Percentiles rank a stretch among this genome's conserved stretches.
These are phyloP conservation scores for Cyanoramphus novaezelandiae DNA, from an alignment of 2,113 vertebrate genomes.

Conservation along the genomic window DNA sequence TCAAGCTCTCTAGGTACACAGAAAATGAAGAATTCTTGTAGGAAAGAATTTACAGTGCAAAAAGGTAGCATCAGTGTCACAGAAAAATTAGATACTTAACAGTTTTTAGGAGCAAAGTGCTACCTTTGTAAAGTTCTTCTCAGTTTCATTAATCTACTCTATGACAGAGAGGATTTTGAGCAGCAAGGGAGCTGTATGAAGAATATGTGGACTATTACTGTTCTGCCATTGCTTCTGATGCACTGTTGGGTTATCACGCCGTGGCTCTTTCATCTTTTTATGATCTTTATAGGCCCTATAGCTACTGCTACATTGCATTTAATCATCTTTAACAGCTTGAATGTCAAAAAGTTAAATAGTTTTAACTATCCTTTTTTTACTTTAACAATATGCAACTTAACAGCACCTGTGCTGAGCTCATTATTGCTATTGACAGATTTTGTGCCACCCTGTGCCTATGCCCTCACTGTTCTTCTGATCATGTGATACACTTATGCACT, in stretches of 20 bases:
- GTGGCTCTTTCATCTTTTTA: slow-evolving; percentile 61
- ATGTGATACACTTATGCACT: neutral
- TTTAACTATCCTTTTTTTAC: slow-evolving; percentile 46
- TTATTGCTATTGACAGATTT: slow-evolving; percentile 31
- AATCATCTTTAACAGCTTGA: slow-evolving; percentile 64
- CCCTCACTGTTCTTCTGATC: neutral
- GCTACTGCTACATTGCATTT: slow-evolving; percentile 51
- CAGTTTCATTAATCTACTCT: slow-evolving; percentile 62
- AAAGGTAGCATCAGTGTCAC: slow-evolving; percentile 44
- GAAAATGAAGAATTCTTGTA: slow-evolving; percentile 36
- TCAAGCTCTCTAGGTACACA: slow-evolving; percentile 1
- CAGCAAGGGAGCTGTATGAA: slow-evolving; percentile 47
- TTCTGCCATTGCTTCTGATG: slow-evolving; percentile 45
- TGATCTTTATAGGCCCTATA: slow-evolving; percentile 59
- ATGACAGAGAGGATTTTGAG: slow-evolving; percentile 29
- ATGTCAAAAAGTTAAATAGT: slow-evolving; percentile 68
- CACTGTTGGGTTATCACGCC: slow-evolving; percentile 43
- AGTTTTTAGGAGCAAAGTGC: slow-evolving; percentile 51
- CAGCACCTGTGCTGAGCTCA: neutral
- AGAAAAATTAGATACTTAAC: slow-evolving; percentile 57
- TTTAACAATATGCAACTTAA: slow-evolving; percentile 49
- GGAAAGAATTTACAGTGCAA: slow-evolving; percentile 6
- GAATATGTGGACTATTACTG: slow-evolving; percentile 46
- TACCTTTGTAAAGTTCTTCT: slow-evolving; percentile 56
- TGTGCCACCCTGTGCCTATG: neutral